Conservation (phyloP, 2,888 invertebrate genomes). For the Phyllotreta cruciferae region DNA sequence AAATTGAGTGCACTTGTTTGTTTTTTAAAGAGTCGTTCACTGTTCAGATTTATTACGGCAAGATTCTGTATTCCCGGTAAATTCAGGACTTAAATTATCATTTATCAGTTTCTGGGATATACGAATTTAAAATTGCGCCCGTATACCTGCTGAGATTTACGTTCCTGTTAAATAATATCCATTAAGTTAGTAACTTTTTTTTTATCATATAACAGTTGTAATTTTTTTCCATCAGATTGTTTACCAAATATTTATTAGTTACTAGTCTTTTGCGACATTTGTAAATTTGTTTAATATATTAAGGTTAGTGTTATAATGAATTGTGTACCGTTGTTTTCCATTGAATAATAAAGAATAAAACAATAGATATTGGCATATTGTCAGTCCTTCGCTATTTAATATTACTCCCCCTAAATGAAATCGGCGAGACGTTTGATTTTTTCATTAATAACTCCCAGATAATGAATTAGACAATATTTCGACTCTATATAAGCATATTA, state of each 20-base stretch:
- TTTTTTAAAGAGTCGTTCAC: no score
- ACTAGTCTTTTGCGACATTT: slow-evolving; percentile 16
- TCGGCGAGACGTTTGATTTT: slow-evolving; percentile 13
- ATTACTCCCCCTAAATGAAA: slow-evolving; percentile 17
- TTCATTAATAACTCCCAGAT: slow-evolving; percentile 18
- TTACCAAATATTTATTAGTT: slow-evolving; percentile 21
- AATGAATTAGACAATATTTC: slow-evolving; percentile 17
- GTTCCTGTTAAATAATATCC: no score
- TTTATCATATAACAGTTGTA: no score
- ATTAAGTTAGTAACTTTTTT: no score
- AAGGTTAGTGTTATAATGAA: slow-evolving; percentile 21
- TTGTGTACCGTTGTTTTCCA: slow-evolving; percentile 21
- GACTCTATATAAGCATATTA: slow-evolving; percentile 15
- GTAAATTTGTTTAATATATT: slow-evolving; percentile 20
- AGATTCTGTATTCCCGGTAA: no score
- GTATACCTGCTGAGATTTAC: no score
- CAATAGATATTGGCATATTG: slow-evolving; percentile 10
- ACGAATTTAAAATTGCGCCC: no score
- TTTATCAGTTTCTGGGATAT: no score
- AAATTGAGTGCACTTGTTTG: no score
- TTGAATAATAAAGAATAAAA: slow-evolving; percentile 24
- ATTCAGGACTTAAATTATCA: no score
- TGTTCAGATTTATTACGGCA: no score
- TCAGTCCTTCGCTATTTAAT: slow-evolving; percentile 1
- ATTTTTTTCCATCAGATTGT: neutral